Conservation (phyloP, 1,140 invertebrate species). For the Dendroctonus ponderosae region DNA sequence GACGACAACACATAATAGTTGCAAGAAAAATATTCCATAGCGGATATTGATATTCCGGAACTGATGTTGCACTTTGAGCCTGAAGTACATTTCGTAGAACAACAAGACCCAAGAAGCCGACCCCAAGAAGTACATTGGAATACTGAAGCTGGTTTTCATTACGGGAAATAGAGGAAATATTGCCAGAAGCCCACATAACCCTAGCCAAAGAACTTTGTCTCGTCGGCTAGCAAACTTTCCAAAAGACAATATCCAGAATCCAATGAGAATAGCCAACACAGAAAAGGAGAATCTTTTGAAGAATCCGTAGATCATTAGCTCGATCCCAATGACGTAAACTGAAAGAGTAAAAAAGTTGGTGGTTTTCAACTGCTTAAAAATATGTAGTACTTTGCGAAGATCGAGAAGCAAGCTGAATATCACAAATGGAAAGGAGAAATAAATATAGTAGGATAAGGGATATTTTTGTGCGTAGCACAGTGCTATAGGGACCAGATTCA, state of each 20-base stretch:
- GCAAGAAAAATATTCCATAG: conserved; percentile 25
- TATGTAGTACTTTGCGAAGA: background rate
- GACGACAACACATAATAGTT: conserved; percentile 31
- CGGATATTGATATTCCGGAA: conserved; percentile 10
- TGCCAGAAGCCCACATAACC: conserved; percentile 32
- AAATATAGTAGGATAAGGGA: conserved; percentile 38
- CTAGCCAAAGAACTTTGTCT: conserved; percentile 41
- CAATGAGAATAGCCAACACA: conserved; percentile 36
- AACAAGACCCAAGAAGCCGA: conserved; percentile 32
- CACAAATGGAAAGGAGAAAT: conserved; percentile 40
- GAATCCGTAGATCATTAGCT: conserved; percentile 41
- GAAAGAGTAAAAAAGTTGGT: conserved; percentile 15
- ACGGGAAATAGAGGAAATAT: conserved; percentile 42
- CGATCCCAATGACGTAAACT: conserved; percentile 31
- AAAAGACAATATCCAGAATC: conserved; percentile 29
- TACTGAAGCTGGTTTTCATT: conserved; percentile 43
- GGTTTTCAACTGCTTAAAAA: conserved; percentile 3
- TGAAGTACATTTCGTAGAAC: conserved; percentile 34
- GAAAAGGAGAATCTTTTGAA: conserved; percentile 37
- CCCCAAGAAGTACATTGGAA: conserved; percentile 38
- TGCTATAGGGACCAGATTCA: conserved; percentile 20
- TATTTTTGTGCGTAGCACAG: conserved; percentile 35
- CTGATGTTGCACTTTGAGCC: conserved; percentile 23
- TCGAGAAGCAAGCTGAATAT: conserved; percentile 24
- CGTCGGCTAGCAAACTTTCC: conserved; percentile 14